Percentiles rank a stretch among this genome's conserved stretches.
These are phyloP conservation scores for Grammomys surdaster DNA, from an alignment of 2,113 vertebrate species.

Conservation along the genomic window DNA sequence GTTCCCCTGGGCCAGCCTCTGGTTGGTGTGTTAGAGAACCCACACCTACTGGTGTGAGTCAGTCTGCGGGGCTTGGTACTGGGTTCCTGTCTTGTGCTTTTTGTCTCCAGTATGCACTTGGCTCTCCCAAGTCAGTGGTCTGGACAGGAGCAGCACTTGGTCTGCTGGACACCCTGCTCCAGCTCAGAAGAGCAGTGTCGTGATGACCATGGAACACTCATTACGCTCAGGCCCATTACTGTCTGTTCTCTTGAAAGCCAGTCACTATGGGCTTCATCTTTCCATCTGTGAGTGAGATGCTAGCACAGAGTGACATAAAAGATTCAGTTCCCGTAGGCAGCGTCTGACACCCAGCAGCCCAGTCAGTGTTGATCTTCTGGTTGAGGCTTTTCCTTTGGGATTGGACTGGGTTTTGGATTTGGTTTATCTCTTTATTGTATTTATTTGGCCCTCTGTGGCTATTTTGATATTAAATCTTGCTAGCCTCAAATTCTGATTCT, in stretches of 20 bases:
- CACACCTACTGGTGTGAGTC: fast-evolving
- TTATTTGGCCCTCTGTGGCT: neutral
- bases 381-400: neutral
- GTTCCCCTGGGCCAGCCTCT: fast-evolving
- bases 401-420: neutral
- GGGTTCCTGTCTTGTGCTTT: neutral
- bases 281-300: fast-evolving
- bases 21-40: fast-evolving
- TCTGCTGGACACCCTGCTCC: fast-evolving
- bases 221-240: fast-evolving
- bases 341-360: fast-evolving
- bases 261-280: neutral
- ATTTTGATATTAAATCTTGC: neutral
- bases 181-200: neutral
- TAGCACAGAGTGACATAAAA: fast-evolving
- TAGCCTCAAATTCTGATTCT: neutral
- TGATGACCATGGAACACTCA: neutral
- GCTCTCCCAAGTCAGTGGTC: neutral
- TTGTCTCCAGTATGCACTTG: neutral
- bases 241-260: neutral
- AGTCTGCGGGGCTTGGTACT: neutral
- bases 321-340: neutral
- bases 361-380: fast-evolving
- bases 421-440: neutral
- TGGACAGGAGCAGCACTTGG: neutral